Evolutionary conservation across 2,113 vertebrate genomes (phyloP).

Genomic region (Rutilus rutilus): DNA sequence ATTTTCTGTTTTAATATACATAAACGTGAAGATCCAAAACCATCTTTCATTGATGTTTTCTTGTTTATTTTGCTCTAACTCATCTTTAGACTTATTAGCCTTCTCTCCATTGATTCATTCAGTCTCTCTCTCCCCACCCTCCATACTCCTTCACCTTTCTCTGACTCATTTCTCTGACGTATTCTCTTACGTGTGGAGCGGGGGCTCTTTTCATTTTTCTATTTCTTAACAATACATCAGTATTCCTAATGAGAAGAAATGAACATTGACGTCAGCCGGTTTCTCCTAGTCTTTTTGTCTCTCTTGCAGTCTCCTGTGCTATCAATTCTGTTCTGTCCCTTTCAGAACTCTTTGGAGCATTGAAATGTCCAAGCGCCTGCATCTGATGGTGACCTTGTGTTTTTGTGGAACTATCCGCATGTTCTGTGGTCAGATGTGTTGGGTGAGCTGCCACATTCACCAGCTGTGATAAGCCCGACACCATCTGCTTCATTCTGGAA

Average conservation of each 20-base stretch:
- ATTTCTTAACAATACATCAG: conserved; percentile 20
- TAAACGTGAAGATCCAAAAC: background rate
- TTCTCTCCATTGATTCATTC: conserved; percentile 33
- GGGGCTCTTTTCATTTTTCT: conserved; percentile 40
- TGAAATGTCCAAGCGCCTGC: background rate
- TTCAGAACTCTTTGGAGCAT: background rate
- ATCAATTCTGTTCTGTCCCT: background rate
- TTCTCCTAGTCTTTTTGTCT: background rate
- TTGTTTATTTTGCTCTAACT: conserved; percentile 24
- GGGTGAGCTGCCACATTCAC: background rate
- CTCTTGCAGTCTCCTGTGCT: background rate
- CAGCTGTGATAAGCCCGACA: conserved; percentile 18
- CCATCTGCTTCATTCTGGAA: conserved; percentile 28
- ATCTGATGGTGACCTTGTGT: conserved; percentile 8
- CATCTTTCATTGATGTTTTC: conserved; percentile 42
- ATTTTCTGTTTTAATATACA: background rate
- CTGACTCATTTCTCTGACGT: conserved; percentile 54
- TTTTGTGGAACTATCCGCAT: background rate
- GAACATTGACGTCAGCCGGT: background rate
- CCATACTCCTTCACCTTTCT: conserved; percentile 45
- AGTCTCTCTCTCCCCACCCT: conserved; percentile 12
- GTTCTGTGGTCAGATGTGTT: conserved; percentile 11
- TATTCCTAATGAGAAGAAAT: conserved; percentile 39
- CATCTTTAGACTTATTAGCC: conserved; percentile 57
- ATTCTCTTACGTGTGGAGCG: conserved; percentile 37